phyloP scores from a whole-genome alignment of 2,888 invertebrate species.

The Tanypteryx hageni region DNA sequence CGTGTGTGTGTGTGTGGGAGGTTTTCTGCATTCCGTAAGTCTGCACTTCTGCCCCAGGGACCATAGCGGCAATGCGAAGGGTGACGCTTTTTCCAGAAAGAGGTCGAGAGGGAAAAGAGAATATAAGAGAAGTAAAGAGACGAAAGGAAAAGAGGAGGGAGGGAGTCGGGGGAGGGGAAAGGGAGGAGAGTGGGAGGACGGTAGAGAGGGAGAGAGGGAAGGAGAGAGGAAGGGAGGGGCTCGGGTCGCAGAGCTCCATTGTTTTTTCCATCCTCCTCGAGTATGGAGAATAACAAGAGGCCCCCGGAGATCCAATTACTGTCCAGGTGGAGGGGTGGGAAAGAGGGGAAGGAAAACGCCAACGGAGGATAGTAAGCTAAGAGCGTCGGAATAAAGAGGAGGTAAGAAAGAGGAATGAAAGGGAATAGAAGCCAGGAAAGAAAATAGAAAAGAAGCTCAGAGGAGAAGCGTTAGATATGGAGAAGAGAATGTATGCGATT shows the following conservation, averaged over 20 bases:
- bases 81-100: constrained; percentile 57
- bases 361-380: constrained; percentile 50
- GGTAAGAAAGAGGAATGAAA: not conserved
- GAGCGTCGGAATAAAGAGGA: not conserved
- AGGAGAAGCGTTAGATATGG: not conserved
- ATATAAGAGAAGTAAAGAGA: not conserved
- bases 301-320: constrained; percentile 64
- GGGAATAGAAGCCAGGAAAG: not conserved
- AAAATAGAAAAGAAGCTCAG: not conserved
- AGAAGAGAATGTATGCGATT: not conserved
- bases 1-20: constrained; percentile 30
- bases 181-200: not conserved
- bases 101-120: constrained; percentile 27
- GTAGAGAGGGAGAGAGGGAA: not conserved
- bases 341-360: constrained; percentile 3
- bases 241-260: constrained; percentile 53
- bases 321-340: constrained; percentile 47
- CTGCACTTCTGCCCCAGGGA: constrained; percentile 55
- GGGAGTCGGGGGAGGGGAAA: not conserved
- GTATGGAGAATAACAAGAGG: constrained; percentile 63
- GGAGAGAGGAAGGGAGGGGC: not conserved
- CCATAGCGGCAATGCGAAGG: constrained; percentile 38
- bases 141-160: too few species aligned
- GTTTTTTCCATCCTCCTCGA: constrained; percentile 51
- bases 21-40: constrained; percentile 50